These are phyloP conservation scores for Dissostichus mawsoni DNA, from an alignment of 2,113 vertebrate species.

Conservation along the genomic window DNA sequence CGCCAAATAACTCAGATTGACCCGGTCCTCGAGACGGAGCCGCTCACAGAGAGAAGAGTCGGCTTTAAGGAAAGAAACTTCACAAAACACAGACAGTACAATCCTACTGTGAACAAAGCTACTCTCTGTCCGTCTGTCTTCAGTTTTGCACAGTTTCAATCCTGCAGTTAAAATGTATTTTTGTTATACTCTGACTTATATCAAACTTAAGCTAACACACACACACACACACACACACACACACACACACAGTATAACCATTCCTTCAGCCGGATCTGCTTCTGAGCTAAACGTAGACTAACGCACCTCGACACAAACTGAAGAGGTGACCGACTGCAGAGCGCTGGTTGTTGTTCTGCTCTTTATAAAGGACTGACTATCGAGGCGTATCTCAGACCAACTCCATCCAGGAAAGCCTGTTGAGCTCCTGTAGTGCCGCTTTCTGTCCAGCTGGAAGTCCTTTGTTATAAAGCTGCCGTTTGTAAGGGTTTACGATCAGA, in stretches of 20 bases:
- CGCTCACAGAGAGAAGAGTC: slow-evolving; percentile 36
- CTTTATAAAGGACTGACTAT: slow-evolving; percentile 34
- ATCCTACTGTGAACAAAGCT: slow-evolving; percentile 37
- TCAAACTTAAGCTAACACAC: slow-evolving; percentile 59
- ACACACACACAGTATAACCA: slow-evolving; percentile 35
- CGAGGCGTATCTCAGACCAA: not conserved
- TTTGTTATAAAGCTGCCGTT: not conserved
- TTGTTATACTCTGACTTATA: slow-evolving; percentile 45
- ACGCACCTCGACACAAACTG: not conserved
- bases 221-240: slow-evolving; percentile 30
- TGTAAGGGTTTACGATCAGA: not conserved
- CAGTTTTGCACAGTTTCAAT: slow-evolving; percentile 40
- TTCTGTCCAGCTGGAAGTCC: not conserved
- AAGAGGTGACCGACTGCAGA: not conserved
- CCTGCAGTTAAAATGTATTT: slow-evolving; percentile 28
- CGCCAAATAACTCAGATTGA: too few relatives aligned
- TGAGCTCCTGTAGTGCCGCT: not conserved
- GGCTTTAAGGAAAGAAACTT: slow-evolving; percentile 35
- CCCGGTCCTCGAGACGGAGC: not conserved
- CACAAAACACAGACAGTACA: slow-evolving; percentile 50
- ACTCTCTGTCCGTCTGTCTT: slow-evolving; percentile 8
- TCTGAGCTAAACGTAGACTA: not conserved
- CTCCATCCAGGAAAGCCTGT: slow-evolving; percentile 2
- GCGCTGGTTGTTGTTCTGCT: slow-evolving; percentile 16
- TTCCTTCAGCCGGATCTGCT: slow-evolving; percentile 27